These are phyloP conservation scores for Noctilio leporinus DNA, from an alignment of 2,113 vertebrate species.

Conservation along the genomic window DNA sequence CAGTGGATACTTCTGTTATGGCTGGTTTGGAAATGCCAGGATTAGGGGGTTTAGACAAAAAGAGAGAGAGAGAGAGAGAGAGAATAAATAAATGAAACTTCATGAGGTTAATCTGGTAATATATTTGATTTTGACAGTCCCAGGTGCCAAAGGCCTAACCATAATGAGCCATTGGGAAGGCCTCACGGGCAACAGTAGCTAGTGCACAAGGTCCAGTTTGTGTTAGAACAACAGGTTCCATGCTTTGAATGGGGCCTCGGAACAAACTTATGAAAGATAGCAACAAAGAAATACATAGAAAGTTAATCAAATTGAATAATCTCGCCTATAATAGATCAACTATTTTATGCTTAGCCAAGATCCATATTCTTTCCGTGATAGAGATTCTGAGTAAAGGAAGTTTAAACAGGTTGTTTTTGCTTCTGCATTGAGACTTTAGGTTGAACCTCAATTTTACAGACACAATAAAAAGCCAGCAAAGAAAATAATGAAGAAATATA, in stretches of 20 bases:
- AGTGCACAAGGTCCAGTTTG: neutral
- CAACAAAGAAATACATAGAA: neutral
- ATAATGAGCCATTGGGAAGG: neutral
- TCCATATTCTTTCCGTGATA: neutral
- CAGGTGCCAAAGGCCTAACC: slow-evolving; percentile 26
- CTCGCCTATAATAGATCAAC: neutral
- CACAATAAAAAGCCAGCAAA: neutral
- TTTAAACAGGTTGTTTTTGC: neutral
- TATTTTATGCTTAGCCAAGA: neutral
- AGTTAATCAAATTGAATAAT: neutral
- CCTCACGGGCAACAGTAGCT: neutral
- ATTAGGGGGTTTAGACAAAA: slow-evolving; percentile 55
- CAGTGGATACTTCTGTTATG: slow-evolving; percentile 51
- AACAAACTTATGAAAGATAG: neutral
- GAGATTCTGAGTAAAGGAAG: neutral
- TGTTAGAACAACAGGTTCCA: neutral
- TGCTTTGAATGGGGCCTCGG: neutral
- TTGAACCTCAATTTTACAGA: neutral
- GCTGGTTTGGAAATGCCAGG: slow-evolving; percentile 52
- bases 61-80: neutral
- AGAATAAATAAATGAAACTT: neutral
- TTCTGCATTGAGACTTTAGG: neutral
- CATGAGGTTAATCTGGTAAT: neutral
- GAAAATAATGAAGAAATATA: neutral
- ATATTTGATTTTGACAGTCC: slow-evolving; percentile 46